phyloP scores from a whole-genome alignment of 2,797 vertebrate genomes.

The Loriculus beryllinus region DNA sequence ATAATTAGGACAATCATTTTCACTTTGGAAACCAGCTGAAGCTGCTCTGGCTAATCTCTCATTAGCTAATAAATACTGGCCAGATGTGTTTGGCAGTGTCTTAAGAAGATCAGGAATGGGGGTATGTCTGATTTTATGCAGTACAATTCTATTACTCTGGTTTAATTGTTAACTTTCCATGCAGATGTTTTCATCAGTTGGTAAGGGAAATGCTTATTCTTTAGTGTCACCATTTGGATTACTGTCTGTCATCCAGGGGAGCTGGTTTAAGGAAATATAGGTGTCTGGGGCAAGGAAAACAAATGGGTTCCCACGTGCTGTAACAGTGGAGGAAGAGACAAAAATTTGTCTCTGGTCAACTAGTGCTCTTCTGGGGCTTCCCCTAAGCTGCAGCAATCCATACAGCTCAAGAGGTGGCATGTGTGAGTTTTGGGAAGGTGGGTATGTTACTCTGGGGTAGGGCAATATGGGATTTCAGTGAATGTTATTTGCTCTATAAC shows the following conservation, averaged over 20 bases:
- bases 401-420: neutral
- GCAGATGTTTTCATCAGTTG: neutral
- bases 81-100: neutral
- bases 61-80: neutral
- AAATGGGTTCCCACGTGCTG: neutral
- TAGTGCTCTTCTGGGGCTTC: neutral
- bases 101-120: neutral
- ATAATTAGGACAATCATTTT: neutral
- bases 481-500: neutral
- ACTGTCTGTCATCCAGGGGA: neutral
- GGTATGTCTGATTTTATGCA: neutral
- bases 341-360: neutral
- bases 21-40: neutral
- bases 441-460: neutral
- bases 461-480: neutral
- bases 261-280: neutral
- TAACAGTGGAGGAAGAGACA: neutral
- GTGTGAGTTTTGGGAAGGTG: neutral
- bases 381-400: neutral
- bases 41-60: neutral
- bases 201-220: neutral
- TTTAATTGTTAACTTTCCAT: neutral
- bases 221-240: neutral
- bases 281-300: neutral
- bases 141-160: neutral